Conservation (phyloP, 2,113 vertebrate genomes). For the Myotis yumanensis region DNA sequence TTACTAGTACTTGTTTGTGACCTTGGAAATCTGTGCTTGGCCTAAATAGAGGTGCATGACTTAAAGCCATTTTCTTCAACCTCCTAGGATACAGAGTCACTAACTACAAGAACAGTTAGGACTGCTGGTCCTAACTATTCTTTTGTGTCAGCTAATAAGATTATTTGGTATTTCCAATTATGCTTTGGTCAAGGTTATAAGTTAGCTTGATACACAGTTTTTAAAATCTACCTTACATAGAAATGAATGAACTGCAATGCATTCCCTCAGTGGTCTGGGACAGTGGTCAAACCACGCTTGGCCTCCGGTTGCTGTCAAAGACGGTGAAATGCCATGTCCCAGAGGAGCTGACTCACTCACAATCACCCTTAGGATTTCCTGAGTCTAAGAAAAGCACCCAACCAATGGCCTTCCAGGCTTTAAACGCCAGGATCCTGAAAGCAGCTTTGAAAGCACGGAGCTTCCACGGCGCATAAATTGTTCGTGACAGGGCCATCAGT, state of each 20-base stretch:
- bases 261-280: not conserved
- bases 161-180: slow-evolving; percentile 8
- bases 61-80: not conserved
- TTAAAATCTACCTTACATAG: not conserved
- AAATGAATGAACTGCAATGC: not conserved
- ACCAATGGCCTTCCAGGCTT: not conserved
- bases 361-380: slow-evolving; percentile 4
- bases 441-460: not conserved
- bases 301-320: not conserved
- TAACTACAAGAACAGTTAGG: not conserved
- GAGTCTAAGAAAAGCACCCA: slow-evolving; percentile 19
- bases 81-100: not conserved
- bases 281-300: not conserved
- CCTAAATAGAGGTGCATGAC: not conserved
- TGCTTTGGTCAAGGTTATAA: not conserved
- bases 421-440: not conserved
- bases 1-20: not conserved
- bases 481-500: slow-evolving; percentile 51
- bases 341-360: not conserved
- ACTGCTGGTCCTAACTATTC: not conserved
- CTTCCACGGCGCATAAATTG: slow-evolving; percentile 47
- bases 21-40: not conserved
- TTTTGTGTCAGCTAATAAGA: not conserved
- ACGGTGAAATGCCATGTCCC: not conserved
- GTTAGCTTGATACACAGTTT: not conserved